These are phyloP conservation scores for Onthophagus sagittarius DNA, from an alignment of 2,888 invertebrate species.

Conservation along the genomic window DNA sequence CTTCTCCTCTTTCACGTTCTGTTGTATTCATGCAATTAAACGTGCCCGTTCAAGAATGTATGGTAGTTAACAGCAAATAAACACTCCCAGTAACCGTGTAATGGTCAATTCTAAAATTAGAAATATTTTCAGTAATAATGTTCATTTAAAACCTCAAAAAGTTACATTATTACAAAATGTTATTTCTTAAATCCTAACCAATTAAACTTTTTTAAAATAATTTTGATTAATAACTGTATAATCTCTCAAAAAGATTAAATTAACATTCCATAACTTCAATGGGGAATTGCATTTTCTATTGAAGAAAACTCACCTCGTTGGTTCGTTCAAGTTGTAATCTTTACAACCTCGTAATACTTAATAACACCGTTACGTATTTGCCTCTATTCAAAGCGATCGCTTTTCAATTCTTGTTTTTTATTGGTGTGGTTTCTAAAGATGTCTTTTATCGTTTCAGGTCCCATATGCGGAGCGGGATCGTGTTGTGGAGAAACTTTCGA, in stretches of 20 bases:
- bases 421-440: not conserved
- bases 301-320: not conserved
- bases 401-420: not conserved
- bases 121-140: not conserved
- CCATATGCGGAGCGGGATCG: slow-evolving; percentile 49
- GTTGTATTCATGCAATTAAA: too few species aligned
- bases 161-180: too few species aligned
- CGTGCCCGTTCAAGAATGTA: too few species aligned
- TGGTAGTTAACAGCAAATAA: not conserved
- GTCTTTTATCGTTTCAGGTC: slow-evolving; percentile 52
- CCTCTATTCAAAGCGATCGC: not conserved
- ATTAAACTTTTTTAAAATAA: too few species aligned
- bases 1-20: not conserved
- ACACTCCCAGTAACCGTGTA: not conserved
- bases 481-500: slow-evolving; percentile 71
- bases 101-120: not conserved
- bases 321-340: not conserved
- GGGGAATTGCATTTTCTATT: not conserved
- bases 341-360: not conserved
- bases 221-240: too few species aligned
- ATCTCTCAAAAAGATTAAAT: not conserved
- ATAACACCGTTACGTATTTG: not conserved
- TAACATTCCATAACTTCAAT: not conserved
- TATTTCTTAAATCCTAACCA: too few species aligned
- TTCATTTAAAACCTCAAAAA: too few species aligned